phyloP scores from a whole-genome alignment of 2,113 vertebrate species.

The Raja brachyura region DNA sequence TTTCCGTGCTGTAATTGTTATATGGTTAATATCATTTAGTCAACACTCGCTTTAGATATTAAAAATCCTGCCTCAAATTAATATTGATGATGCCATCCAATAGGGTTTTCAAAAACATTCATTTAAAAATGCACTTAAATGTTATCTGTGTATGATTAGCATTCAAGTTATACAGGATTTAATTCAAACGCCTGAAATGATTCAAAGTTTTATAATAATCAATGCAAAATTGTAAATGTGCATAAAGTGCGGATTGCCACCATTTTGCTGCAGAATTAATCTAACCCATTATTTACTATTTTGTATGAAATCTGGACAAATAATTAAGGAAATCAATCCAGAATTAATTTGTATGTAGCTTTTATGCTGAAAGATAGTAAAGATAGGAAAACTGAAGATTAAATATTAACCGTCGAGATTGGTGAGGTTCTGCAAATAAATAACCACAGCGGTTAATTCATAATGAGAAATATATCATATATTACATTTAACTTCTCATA shows the following conservation, averaged over 20 bases:
- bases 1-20: no score
- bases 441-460: no score
- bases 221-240: neutral
- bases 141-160: neutral
- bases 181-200: neutral
- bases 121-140: neutral
- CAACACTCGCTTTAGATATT: neutral
- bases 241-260: neutral
- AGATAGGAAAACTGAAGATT: no score
- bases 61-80: neutral
- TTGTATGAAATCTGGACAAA: neutral
- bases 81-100: neutral
- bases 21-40: neutral
- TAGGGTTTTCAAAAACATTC: neutral
- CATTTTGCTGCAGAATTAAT: neutral
- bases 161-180: neutral
- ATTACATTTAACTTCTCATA: no score
- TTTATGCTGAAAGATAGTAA: no score
- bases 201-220: neutral
- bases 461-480: no score
- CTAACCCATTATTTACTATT: neutral
- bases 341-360: no score
- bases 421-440: no score
- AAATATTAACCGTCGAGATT: no score
- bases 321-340: no score